phyloP scores from a whole-genome alignment of 1,140 invertebrate species.

The Halictus rubicundus region DNA sequence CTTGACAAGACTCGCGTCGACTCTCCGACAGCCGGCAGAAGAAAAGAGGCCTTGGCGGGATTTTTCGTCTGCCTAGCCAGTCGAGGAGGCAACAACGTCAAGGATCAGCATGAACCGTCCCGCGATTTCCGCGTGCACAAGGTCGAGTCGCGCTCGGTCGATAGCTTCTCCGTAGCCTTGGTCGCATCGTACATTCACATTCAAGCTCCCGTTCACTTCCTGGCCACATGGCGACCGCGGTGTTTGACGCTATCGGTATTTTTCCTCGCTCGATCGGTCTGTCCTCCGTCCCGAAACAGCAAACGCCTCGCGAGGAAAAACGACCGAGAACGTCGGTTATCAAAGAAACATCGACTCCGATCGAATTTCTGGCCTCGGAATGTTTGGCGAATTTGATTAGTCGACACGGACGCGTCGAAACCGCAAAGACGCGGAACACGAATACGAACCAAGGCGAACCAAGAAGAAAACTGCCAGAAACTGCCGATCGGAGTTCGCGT shows the following conservation, averaged over 20 bases:
- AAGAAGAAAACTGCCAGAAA: neutral
- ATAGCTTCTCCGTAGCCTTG: constrained; percentile 66
- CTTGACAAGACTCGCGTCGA: too few relatives aligned
- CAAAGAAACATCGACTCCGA: too few relatives aligned
- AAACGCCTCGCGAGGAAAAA: neutral
- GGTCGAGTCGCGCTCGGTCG: constrained; percentile 49
- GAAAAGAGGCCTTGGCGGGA: constrained; percentile 46
- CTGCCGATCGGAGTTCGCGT: neutral
- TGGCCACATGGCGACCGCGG: constrained; percentile 36
- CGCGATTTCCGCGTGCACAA: constrained; percentile 65
- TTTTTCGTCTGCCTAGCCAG: constrained; percentile 30
- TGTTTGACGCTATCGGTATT: constrained; percentile 33
- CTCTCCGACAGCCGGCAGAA: neutral
- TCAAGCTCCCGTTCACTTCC: constrained; percentile 51
- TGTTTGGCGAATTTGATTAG: too few relatives aligned
- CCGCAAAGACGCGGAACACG: neutral
- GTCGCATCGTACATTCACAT: constrained; percentile 58
- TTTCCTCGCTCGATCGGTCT: neutral
- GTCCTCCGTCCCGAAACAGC: too few relatives aligned
- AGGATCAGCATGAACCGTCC: constrained; percentile 50
- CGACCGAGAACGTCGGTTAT: constrained; percentile 19
- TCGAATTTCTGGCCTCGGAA: too few relatives aligned
- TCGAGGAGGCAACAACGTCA: constrained; percentile 55
- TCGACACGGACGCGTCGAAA: too few relatives aligned
- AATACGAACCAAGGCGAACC: too few relatives aligned